phyloP scores from a whole-genome alignment of 2,797 vertebrate genomes.

The Alouatta caraya region DNA sequence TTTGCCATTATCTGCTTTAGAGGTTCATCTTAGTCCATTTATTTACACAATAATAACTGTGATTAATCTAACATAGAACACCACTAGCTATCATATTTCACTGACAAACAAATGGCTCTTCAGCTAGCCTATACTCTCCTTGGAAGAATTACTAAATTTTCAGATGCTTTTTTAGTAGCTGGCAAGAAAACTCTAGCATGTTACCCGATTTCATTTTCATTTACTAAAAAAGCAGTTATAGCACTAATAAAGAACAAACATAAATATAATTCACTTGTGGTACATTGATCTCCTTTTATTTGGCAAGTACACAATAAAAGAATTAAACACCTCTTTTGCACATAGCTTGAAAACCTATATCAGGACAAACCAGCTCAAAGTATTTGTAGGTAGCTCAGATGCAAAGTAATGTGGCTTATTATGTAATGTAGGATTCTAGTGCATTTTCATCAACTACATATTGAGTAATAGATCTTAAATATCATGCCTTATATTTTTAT shows the following conservation, averaged over 20 bases:
- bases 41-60: constrained; percentile 47
- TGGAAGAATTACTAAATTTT: constrained; percentile 22
- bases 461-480: neutral
- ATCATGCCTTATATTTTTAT: neutral
- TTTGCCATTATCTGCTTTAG: constrained; percentile 71
- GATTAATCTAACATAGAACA: constrained; percentile 62
- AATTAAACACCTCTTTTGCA: constrained; percentile 29
- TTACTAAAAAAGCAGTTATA: constrained; percentile 49
- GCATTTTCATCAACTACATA: neutral
- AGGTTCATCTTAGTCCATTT: constrained; percentile 68
- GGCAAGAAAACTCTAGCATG: constrained; percentile 19
- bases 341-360: constrained; percentile 36
- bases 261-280: constrained; percentile 1
- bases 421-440: neutral
- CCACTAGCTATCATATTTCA: neutral
- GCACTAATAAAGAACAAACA: constrained; percentile 50
- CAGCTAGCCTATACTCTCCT: neutral
- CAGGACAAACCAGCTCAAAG: constrained; percentile 13
- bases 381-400: constrained; percentile 26
- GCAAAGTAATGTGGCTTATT: constrained; percentile 4
- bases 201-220: constrained; percentile 51
- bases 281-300: constrained; percentile 40
- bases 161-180: constrained; percentile 42
- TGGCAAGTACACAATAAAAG: neutral
- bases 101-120: constrained; percentile 53